Conservation (phyloP, 2,113 vertebrate genomes). For the Chascanopsetta lugubris region DNA sequence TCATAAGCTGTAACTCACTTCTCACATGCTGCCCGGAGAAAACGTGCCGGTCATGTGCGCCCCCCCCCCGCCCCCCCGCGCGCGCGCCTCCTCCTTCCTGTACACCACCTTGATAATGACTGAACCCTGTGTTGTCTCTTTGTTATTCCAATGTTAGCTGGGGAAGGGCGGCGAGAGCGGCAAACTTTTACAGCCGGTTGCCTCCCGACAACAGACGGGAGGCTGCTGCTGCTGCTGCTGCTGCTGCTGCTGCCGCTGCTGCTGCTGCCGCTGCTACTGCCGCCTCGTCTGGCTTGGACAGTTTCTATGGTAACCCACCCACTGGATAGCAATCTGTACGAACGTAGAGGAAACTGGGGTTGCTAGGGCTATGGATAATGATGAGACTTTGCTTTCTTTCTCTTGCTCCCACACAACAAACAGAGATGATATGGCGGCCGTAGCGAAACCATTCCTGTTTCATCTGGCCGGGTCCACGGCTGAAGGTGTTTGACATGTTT, state of each 20-base stretch:
- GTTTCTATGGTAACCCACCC: constrained; percentile 85
- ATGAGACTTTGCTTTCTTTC: constrained; percentile 61
- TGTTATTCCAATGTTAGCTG: constrained; percentile 23
- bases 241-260: constrained; percentile 72
- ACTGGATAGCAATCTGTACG: constrained; percentile 74
- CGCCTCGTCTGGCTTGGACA: constrained; percentile 81
- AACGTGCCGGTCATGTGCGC: constrained; percentile 67
- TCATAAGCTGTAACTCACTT: constrained; percentile 58
- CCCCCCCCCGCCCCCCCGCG: constrained; percentile 21
- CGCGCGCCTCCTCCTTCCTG: constrained; percentile 14
- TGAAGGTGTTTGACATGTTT: constrained; percentile 4
- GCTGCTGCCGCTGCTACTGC: constrained; percentile 68
- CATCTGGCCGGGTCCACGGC: constrained; percentile 19
- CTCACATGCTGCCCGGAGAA: constrained; percentile 67
- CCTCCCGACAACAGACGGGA: constrained; percentile 62
- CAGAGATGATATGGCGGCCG: constrained; percentile 33
- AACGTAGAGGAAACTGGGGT: constrained; percentile 73
- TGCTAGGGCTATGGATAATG: constrained; percentile 78
- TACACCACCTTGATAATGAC: constrained; percentile 23
- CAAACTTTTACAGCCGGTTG: constrained; percentile 55
- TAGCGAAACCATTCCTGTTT: constrained; percentile 35
- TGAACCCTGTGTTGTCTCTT: constrained; percentile 16
- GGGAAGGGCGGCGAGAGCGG: constrained; percentile 13
- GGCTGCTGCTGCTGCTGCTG: constrained; percentile 68
- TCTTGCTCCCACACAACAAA: constrained; percentile 63